A percentile compares a stretch with the other conserved stretches of the same genome.
Evolutionary conservation across 1,140 invertebrate genomes (phyloP).

Genomic region (Cyclargus thomasi): DNA sequence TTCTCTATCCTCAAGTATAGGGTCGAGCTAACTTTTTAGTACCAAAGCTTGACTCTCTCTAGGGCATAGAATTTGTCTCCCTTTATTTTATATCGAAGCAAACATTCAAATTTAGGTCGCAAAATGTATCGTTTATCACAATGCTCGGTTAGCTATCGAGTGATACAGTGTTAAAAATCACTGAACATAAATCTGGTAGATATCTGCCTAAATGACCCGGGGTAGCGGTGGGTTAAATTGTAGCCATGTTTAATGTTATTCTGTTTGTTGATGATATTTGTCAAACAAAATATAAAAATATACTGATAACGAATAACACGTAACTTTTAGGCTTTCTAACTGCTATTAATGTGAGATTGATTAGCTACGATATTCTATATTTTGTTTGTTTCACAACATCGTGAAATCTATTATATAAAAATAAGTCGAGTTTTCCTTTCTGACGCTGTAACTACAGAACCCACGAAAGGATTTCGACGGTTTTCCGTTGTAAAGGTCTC

Average conservation of each 20-base stretch:
- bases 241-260: slow-evolving; percentile 48
- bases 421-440: too few species aligned
- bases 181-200: slow-evolving; percentile 53
- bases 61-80: too few species aligned
- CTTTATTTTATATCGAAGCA: slow-evolving; percentile 13
- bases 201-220: slow-evolving; percentile 63
- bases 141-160: slow-evolving; percentile 41
- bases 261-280: slow-evolving; percentile 39
- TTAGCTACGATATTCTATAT: too few species aligned
- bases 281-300: slow-evolving; percentile 28
- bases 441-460: too few species aligned
- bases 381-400: too few species aligned
- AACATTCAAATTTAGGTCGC: slow-evolving; percentile 40
- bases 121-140: slow-evolving; percentile 46
- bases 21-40: too few species aligned
- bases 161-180: slow-evolving; percentile 58
- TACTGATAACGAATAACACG: slow-evolving; percentile 2
- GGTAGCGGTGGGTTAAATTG: slow-evolving; percentile 42
- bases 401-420: too few species aligned
- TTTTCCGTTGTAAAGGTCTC: too few species aligned
- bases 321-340: not conserved
- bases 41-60: too few species aligned
- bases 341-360: too few species aligned
- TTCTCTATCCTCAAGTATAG: too few species aligned
- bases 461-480: too few species aligned